phyloP scores from a whole-genome alignment of 2,113 vertebrate species.

The Pseudolaguvia tuberculata region DNA sequence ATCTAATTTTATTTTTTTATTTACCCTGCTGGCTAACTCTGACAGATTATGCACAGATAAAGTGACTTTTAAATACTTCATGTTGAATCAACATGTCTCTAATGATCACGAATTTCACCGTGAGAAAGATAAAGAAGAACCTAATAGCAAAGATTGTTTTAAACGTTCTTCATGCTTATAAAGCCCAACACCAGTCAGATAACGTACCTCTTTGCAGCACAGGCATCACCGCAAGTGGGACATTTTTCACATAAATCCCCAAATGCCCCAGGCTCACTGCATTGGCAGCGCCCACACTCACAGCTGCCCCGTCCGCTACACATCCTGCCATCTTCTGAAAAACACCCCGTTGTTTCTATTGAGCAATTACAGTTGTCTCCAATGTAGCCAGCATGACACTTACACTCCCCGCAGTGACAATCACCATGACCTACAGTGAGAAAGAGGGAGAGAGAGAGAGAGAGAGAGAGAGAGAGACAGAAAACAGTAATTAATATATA shows the following conservation, averaged over 20 bases:
- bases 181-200: neutral
- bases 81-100: too few species aligned
- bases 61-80: too few species aligned
- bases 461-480: neutral
- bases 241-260: constrained; percentile 92
- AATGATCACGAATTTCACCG: too few species aligned
- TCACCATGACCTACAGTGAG: constrained; percentile 81
- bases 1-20: too few species aligned
- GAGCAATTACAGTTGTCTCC: constrained; percentile 98
- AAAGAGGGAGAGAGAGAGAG: neutral
- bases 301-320: constrained; percentile 87
- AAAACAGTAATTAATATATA: neutral
- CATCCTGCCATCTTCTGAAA: constrained; percentile 79
- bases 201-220: constrained; percentile 84
- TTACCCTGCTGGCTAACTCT: too few species aligned
- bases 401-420: constrained; percentile 94
- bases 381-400: constrained; percentile 82
- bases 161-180: neutral
- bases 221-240: constrained; percentile 90
- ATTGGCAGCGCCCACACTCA: constrained; percentile 83
- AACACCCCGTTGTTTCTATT: constrained; percentile 73
- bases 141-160: neutral
- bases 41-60: too few species aligned
- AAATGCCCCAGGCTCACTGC: constrained; percentile 86
- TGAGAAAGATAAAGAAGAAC: neutral